phyloP scores from a whole-genome alignment of 2,888 invertebrate species.

The Halictus ligatus region DNA sequence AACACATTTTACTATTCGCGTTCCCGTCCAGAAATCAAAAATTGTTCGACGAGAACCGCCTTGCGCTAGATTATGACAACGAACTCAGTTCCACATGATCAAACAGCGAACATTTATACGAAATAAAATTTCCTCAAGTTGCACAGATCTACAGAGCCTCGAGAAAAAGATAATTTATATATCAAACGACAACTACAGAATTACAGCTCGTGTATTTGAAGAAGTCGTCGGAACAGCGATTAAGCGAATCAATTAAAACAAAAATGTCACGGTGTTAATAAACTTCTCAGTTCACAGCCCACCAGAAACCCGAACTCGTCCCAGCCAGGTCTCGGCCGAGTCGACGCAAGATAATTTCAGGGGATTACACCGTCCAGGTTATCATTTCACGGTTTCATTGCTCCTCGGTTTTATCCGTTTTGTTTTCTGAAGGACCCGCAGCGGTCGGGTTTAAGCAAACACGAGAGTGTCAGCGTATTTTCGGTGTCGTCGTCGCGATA shows the following conservation, averaged over 20 bases:
- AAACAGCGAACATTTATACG: too few relatives aligned
- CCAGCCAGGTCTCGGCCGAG: background rate
- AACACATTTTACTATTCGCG: background rate
- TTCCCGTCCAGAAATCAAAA: too few relatives aligned
- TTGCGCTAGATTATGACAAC: too few relatives aligned
- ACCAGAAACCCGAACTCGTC: background rate
- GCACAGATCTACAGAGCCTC: too few relatives aligned
- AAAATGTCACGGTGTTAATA: background rate
- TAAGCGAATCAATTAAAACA: background rate
- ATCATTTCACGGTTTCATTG: constrained; percentile 26
- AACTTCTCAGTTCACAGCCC: background rate
- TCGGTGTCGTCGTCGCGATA: constrained; percentile 33
- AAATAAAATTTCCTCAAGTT: too few relatives aligned
- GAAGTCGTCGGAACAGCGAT: background rate
- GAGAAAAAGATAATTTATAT: too few relatives aligned
- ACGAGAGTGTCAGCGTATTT: constrained; percentile 39
- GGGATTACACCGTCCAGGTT: background rate
- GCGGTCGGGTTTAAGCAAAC: constrained; percentile 43
- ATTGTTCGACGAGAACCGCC: too few relatives aligned
- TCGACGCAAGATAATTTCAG: background rate
- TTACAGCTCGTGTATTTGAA: background rate
- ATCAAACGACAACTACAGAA: too few relatives aligned
- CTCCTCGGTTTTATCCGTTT: background rate
- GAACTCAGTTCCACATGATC: too few relatives aligned
- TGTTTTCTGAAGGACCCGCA: constrained; percentile 4